A percentile compares a stretch with the other conserved stretches of the same genome.
Evolutionary conservation across 1,140 invertebrate species (phyloP).

Genomic region (Hydropsyche tenuis): DNA sequence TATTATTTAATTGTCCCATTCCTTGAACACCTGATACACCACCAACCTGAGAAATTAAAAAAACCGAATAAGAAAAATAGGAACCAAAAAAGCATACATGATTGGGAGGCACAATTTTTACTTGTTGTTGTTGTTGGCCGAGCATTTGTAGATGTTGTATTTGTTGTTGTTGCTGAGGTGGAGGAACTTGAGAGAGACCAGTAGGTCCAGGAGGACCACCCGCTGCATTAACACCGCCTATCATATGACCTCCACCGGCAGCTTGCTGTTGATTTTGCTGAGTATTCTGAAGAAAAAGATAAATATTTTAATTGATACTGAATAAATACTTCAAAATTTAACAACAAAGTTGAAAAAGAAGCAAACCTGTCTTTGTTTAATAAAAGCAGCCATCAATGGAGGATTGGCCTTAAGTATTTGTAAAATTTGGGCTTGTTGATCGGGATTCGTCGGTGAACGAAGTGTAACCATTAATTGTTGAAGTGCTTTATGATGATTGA

Average conservation of each 20-base stretch:
- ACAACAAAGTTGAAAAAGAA: not conserved
- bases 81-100: too few relatives aligned
- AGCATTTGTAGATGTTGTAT: slow-evolving; percentile 58
- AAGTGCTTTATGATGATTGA: slow-evolving; percentile 78
- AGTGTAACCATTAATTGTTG: slow-evolving; percentile 90
- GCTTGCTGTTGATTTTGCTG: slow-evolving; percentile 60
- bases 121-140: slow-evolving; percentile 58
- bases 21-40: slow-evolving; percentile 49
- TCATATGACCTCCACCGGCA: slow-evolving; percentile 53
- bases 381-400: slow-evolving; percentile 95
- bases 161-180: slow-evolving; percentile 55
- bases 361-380: slow-evolving; percentile 84
- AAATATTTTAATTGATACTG: not conserved
- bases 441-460: slow-evolving; percentile 85
- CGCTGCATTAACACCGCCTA: slow-evolving; percentile 48
- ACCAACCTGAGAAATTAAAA: slow-evolving; percentile 52
- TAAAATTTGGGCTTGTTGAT: slow-evolving; percentile 92
- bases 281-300: slow-evolving; percentile 54
- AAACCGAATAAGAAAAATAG: not conserved
- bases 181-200: slow-evolving; percentile 50
- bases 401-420: slow-evolving; percentile 94
- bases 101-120: slow-evolving; percentile 36
- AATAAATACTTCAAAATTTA: not conserved
- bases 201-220: slow-evolving; percentile 53
- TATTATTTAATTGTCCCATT: slow-evolving; percentile 53